Evolutionary conservation across 2,888 invertebrate species (phyloP).

Genomic region (Dicyrtomina minuta): DNA sequence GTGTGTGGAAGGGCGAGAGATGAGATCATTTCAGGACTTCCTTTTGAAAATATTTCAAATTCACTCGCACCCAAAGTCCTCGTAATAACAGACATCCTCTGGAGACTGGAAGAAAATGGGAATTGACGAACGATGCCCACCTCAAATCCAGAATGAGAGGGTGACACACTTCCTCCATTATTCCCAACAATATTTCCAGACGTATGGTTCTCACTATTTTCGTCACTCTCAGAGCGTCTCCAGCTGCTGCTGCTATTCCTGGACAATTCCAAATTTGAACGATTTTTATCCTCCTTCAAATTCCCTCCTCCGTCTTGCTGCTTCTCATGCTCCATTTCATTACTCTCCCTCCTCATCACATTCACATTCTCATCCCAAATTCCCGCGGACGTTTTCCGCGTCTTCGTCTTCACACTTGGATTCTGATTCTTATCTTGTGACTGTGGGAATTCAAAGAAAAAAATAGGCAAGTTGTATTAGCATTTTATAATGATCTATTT

Average conservation of each 20-base stretch:
- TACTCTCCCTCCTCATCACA: too few relatives aligned
- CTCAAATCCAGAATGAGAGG: conserved; percentile 59
- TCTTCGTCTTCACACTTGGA: too few relatives aligned
- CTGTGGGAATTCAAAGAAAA: neutral
- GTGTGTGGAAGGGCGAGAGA: conserved; percentile 74
- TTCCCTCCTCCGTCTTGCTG: too few relatives aligned
- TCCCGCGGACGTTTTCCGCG: too few relatives aligned
- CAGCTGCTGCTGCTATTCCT: neutral
- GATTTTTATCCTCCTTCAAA: too few relatives aligned
- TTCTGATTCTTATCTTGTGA: neutral
- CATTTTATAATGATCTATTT: too few relatives aligned
- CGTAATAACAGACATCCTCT: conserved; percentile 86
- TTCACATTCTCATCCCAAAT: too few relatives aligned
- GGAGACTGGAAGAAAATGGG: conserved; percentile 82
- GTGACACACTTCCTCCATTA: too few relatives aligned
- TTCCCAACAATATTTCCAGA: too few relatives aligned
- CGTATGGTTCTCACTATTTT: too few relatives aligned
- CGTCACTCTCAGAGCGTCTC: neutral
- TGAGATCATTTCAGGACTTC: conserved; percentile 87
- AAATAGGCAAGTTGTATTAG: too few relatives aligned
- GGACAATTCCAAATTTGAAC: neutral
- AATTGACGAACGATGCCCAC: conserved; percentile 83
- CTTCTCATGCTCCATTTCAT: too few relatives aligned
- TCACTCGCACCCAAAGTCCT: conserved; percentile 71
- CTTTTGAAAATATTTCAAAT: conserved; percentile 83